Base-by-base conservation (phyloP, 2,113 vertebrate genomes). In the Callionymus lyra region DNA sequence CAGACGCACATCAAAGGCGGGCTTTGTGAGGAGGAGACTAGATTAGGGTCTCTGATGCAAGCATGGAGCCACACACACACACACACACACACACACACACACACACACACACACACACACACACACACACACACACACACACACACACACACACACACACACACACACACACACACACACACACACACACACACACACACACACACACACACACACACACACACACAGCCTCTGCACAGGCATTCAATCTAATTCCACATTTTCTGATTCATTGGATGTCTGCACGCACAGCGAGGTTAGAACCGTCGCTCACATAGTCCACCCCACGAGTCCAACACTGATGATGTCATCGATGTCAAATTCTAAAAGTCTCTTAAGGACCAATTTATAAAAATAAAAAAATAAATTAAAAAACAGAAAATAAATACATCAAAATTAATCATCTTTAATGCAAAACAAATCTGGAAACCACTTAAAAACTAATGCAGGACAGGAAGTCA, bases 1-100 rank as follows among this genome's bases (percentile, higher is more conserved):
- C 55, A 71, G 57, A 59, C 38, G 56, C 61, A 79, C 82, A 79
- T 84, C 81, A 83, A 86, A 86, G 76, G 46, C 44, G 41, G 71
- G 72, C 82, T 84, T 86, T 86, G 84, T 84, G 73, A 61, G 47
- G 58, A 70, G 65, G 74, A 57, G 67, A 77, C 56, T 70, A 75
- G 79, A 82, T 82, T 82, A 84, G 66, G 51, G 56, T 55, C 68
- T 79, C 74, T 82, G 82, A 83, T 67, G 69, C 69, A 77, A 65
- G 48, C 74, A 77, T 63, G 63, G 59, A 70, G n/a, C n/a, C 50
- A 45, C 47, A 33, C 18, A 45, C 45, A 14, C 14, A 44, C 37
- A 55, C 31, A 62, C 32, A 14, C 43, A 43, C 13, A 56, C 33
- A 9, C 19, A 15, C 34, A 43, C 57, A 52, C 32, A 38, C 47